Evolutionary conservation across 2,888 invertebrate genomes (phyloP), one percentile per base, ranked within the genome.

Genomic region (Nesidiocoris tenuis): DNA sequence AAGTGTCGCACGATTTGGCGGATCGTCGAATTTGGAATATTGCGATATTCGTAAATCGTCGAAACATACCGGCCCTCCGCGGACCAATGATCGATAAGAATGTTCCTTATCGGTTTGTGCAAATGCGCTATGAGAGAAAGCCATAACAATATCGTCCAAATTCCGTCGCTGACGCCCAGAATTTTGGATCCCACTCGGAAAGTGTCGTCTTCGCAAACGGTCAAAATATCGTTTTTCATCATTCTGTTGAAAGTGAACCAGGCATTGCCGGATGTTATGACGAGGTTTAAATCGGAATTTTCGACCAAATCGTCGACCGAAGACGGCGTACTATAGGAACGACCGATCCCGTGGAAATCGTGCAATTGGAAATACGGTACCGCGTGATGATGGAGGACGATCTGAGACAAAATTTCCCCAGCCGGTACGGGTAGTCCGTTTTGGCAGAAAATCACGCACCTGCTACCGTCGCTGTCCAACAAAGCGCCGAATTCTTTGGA

Each of bases 121-220:
- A 54, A 18, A 23, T 74, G 65, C n/a, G 57, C 18, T 17, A 74
- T 25, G 21, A 65, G 16, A 7, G 65, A 22, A 1, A 74, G 57
- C 74, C 74, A 74, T 0, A 25, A 24, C 0, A 74, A 57, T 0
- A 74, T 65, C 9, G 65, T 65, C 74, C 74, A 74, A 9, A 74
- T 64, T 0, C 65, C 74, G 22, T 74, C 74, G 23, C 57, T 61
- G 25, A 21, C 65, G 2, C 25, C 25, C n/a, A 61, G 21, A 17
- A 55, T 24, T 1, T 24, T 55, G 1, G 65, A 56, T 1, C 72
- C 72, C n/a, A 39, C 19, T 19, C 39, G 39, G 55, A 12, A 72
- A 21, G 25, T 61, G 1, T 61, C 72, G 59, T 65, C 65, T 18
- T 66, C 74, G 16, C 64, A 64, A 17, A 65, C 12, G 3, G 23